These are phyloP conservation scores for Camponotus vicinus DNA, from an alignment of 1,140 invertebrate genomes.

Conservation along the genomic window DNA sequence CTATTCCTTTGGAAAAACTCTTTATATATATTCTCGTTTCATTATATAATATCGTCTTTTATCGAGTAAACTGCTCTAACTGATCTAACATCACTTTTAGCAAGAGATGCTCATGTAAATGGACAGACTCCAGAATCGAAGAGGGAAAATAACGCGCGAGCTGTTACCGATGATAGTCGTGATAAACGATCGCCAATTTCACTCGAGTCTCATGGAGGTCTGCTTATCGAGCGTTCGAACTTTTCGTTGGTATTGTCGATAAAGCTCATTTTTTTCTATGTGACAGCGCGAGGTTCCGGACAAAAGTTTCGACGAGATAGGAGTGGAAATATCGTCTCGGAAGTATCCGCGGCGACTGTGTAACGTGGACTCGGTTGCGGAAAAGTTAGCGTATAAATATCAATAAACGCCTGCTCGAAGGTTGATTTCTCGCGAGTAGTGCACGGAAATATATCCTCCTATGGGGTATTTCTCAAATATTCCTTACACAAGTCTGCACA, in stretches of 20 bases:
- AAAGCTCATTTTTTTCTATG: slow-evolving; percentile 52
- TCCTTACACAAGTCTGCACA: slow-evolving; percentile 10
- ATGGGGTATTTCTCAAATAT: slow-evolving; percentile 35
- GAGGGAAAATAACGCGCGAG: slow-evolving; percentile 20
- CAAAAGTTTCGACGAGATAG: slow-evolving; percentile 68
- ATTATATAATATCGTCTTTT: slow-evolving; percentile 3
- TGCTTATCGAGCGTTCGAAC: slow-evolving; percentile 53
- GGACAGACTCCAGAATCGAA: slow-evolving; percentile 23
- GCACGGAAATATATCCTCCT: slow-evolving; percentile 58
- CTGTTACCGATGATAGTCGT: slow-evolving; percentile 47
- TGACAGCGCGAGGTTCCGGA: slow-evolving; percentile 52
- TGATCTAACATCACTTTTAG: background rate
- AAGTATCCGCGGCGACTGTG: slow-evolving; percentile 46
- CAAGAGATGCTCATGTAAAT: slow-evolving; percentile 40
- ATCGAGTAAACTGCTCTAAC: background rate
- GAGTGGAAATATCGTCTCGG: slow-evolving; percentile 61
- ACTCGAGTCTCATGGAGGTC: slow-evolving; percentile 44
- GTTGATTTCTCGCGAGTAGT: slow-evolving; percentile 57
- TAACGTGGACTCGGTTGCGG: slow-evolving; percentile 46
- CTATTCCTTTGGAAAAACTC: background rate
- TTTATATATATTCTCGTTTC: background rate
- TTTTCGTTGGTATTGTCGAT: slow-evolving; percentile 59
- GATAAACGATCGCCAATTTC: slow-evolving; percentile 60
- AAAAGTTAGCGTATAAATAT: slow-evolving; percentile 74
- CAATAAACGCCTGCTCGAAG: slow-evolving; percentile 71